Conservation (phyloP, 2,888 invertebrate species). For the Papilio gigon region DNA sequence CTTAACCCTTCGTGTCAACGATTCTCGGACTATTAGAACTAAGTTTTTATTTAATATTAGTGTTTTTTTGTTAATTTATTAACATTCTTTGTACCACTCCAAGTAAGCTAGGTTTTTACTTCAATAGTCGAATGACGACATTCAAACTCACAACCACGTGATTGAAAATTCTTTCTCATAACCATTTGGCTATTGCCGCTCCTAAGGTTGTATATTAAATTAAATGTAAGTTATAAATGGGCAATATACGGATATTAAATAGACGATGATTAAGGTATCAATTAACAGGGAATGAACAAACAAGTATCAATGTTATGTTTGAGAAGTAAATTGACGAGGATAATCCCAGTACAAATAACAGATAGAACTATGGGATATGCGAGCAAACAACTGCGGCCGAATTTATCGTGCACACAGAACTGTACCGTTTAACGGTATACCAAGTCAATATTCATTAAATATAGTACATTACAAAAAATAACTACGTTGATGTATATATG, state of each 20-base stretch:
- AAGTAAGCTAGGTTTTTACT: too few relatives aligned
- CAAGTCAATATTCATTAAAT: slow-evolving; percentile 38
- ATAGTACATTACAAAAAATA: not conserved
- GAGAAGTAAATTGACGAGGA: slow-evolving; percentile 32
- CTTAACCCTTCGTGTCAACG: slow-evolving; percentile 1
- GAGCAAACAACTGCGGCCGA: slow-evolving; percentile 65
- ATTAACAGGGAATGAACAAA: slow-evolving; percentile 19
- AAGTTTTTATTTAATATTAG: not conserved
- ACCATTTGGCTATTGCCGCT: too few relatives aligned
- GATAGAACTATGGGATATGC: slow-evolving; percentile 64
- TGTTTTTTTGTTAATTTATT: too few relatives aligned
- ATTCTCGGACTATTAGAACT: slow-evolving; percentile 3
- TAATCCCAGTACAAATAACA: slow-evolving; percentile 51
- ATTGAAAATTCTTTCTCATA: too few relatives aligned
- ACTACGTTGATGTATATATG: not conserved
- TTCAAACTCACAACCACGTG: too few relatives aligned
- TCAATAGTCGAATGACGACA: too few relatives aligned
- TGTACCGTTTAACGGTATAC: slow-evolving; percentile 51
- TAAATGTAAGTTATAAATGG: too few relatives aligned
- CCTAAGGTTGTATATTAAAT: too few relatives aligned
- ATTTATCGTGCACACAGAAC: slow-evolving; percentile 53
- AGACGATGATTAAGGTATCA: slow-evolving; percentile 5
- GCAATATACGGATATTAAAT: not conserved
- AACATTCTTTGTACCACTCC: too few relatives aligned
- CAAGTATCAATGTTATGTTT: slow-evolving; percentile 34